Base-by-base conservation (phyloP, 2,113 vertebrate genomes). In the Gnathonemus longibarbis region DNA sequence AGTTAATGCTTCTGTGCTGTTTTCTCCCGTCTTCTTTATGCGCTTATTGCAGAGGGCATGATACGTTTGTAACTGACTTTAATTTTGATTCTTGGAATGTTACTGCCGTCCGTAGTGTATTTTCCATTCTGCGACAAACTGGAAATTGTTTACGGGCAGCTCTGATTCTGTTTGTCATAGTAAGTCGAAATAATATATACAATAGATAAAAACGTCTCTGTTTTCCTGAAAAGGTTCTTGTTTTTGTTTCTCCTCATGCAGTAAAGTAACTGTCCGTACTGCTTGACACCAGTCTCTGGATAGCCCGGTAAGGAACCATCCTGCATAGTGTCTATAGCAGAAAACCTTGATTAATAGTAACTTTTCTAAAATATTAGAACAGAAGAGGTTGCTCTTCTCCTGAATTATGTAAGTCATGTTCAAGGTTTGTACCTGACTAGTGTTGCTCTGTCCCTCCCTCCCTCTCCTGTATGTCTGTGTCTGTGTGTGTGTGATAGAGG, bases 241-340 rank as follows among this genome's bases (percentile, higher is more conserved):
- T 85, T 1, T 70, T 85, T 31, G 27, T 27, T 90, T 8, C 77
- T 24, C 15, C 52, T 88, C 53, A 42, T 58, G 27, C 24, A 35
- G 58, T 24, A 56, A 21, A 88, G 52, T 24, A 48, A 39, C 87
- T 62, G 53, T 88, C 17, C 88, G 77, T 66, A 88, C 91, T 91
- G 90, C 58, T 90, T 88, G 93, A 90, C 39, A 24, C 89, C 88
- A 50, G 91, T 93, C 93, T 1, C 93, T 94, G 94, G 94, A 95
- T 90, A 93, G 93, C 92, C 84, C 94, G 45, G 95, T 95, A 91
- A 94, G 95, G 92, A 80, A 80, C 74, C 31, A 3, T 80, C 35
- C 35, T 39, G 35, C 31, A 8, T 42, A 42, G 6, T 42, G 74
- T 39, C 35, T 80, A 8, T 42, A 17, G 4, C 15, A 42, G 15